Evolutionary conservation across 2,113 vertebrate genomes (phyloP).

Genomic region (Cavia porcellus): DNA sequence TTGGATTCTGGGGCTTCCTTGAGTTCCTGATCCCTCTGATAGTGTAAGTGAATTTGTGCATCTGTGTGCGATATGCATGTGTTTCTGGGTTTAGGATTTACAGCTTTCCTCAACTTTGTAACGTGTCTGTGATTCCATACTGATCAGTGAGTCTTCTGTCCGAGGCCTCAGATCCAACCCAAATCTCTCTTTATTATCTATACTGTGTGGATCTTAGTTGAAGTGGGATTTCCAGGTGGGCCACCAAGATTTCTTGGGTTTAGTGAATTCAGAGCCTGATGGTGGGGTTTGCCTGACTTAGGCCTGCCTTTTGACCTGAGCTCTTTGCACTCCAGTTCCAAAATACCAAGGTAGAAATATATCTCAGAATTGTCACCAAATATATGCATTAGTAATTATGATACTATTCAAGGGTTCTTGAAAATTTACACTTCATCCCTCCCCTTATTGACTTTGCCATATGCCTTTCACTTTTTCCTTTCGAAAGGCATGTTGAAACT

Average conservation of each 20-base stretch:
- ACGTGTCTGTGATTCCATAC: not conserved
- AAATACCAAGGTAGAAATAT: not conserved
- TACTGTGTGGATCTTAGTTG: not conserved
- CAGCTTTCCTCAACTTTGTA: not conserved
- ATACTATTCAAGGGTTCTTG: not conserved
- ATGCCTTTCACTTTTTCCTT: not conserved
- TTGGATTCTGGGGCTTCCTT: not conserved
- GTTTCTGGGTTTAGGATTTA: not conserved
- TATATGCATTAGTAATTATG: not conserved
- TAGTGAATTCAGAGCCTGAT: not conserved
- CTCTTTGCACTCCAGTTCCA: not conserved
- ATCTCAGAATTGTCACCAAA: not conserved
- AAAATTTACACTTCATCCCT: not conserved
- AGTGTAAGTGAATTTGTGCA: not conserved
- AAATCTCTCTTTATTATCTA: not conserved
- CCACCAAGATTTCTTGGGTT: not conserved
- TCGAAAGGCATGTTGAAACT: not conserved
- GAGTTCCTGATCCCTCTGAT: not conserved
- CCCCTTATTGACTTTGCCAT: not conserved
- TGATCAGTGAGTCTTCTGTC: not conserved
- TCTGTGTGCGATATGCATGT: not conserved
- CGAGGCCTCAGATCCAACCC: not conserved
- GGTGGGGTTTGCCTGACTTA: no score
- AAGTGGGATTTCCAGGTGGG: not conserved
- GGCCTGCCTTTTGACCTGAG: not conserved